phyloP scores from a whole-genome alignment of 2,888 invertebrate species.

The Latrodectus hesperus region DNA sequence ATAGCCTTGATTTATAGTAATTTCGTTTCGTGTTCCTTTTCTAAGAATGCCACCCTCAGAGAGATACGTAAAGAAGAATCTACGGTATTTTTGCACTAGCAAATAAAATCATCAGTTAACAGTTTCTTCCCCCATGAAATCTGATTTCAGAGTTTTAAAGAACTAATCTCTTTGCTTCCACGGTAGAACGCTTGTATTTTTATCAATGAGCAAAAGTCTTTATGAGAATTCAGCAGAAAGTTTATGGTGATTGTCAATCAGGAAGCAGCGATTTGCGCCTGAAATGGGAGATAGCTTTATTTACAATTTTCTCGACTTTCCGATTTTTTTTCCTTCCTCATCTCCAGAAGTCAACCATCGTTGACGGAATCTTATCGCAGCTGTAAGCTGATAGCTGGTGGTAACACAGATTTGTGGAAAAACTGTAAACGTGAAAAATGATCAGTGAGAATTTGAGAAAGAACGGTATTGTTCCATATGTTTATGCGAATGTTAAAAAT shows the following conservation, averaged over 20 bases:
- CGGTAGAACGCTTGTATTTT: slow-evolving; percentile 14
- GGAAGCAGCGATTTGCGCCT: slow-evolving; percentile 8
- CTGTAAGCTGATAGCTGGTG: not conserved
- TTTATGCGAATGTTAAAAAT: not conserved
- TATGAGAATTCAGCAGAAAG: slow-evolving; percentile 20
- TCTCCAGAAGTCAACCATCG: slow-evolving; percentile 24
- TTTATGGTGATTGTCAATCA: slow-evolving; percentile 51
- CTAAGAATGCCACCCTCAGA: too few relatives aligned
- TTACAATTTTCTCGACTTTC: slow-evolving; percentile 11
- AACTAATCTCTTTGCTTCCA: not conserved
- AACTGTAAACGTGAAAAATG: not conserved
- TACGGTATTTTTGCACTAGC: too few relatives aligned
- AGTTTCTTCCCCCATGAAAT: too few relatives aligned
- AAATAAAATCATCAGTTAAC: too few relatives aligned
- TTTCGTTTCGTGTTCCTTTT: too few relatives aligned
- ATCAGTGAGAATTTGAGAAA: not conserved
- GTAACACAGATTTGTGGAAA: not conserved
- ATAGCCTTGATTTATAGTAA: too few relatives aligned
- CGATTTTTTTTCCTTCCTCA: not conserved
- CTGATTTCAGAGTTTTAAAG: not conserved
- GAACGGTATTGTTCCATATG: not conserved
- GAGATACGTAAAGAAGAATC: too few relatives aligned
- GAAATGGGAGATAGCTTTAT: slow-evolving; percentile 24
- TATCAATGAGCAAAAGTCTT: slow-evolving; percentile 24
- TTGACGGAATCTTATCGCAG: slow-evolving; percentile 17